Conservation (phyloP, 2,113 vertebrate genomes). For the Poecile atricapillus region DNA sequence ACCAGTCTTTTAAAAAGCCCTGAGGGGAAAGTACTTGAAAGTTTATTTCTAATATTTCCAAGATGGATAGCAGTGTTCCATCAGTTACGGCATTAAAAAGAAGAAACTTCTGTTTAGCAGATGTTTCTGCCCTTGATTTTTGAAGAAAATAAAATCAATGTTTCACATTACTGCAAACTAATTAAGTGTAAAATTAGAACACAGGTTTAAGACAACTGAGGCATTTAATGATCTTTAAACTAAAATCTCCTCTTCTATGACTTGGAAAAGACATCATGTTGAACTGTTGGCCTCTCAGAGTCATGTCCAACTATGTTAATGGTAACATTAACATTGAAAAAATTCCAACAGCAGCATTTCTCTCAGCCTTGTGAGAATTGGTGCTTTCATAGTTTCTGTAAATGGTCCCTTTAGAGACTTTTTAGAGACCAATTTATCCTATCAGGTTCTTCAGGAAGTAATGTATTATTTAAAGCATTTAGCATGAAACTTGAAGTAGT, state of each 20-base stretch:
- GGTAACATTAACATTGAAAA: not conserved
- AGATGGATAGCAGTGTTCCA: not conserved
- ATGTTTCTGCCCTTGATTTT: not conserved
- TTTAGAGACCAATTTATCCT: not conserved
- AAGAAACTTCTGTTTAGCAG: not conserved
- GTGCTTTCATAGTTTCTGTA: not conserved
- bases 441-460: not conserved
- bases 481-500: not conserved
- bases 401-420: not conserved
- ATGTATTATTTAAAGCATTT: not conserved
- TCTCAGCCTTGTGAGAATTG: not conserved
- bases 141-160: not conserved
- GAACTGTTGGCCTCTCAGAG: not conserved
- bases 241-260: not conserved
- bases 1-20: not conserved
- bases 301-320: not conserved
- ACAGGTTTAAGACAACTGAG: not conserved
- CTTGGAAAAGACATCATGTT: not conserved
- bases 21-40: not conserved
- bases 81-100: not conserved
- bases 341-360: not conserved
- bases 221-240: not conserved
- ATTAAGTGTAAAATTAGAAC: not conserved
- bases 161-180: not conserved
- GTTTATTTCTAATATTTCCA: slow-evolving; percentile 17